Percentiles rank a stretch among this genome's conserved stretches.
Evolutionary conservation across 2,797 vertebrate genomes (phyloP).

Genomic region (Mus spretus): DNA sequence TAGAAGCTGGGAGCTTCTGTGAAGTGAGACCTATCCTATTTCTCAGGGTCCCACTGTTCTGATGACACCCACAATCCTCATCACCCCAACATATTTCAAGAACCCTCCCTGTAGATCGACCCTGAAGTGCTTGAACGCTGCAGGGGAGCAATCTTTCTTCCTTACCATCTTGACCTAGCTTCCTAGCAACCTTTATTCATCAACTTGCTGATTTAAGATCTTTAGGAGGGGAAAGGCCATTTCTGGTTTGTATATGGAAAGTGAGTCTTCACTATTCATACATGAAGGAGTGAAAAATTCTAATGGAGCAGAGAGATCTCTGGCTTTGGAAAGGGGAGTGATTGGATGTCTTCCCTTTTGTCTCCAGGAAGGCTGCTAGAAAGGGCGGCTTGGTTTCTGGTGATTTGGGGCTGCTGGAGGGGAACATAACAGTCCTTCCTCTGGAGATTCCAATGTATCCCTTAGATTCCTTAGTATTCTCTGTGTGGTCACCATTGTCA

Average conservation of each 20-base stretch:
- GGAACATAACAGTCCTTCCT: not conserved
- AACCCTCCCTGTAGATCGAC: not conserved
- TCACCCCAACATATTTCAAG: not conserved
- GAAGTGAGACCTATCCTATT: not conserved
- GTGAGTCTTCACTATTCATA: not conserved
- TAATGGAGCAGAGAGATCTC: not conserved
- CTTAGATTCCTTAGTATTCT: not conserved
- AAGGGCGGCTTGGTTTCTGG: not conserved
- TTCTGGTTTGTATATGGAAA: not conserved
- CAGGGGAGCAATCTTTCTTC: not conserved
- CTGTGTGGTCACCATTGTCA: not conserved
- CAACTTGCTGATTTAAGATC: not conserved
- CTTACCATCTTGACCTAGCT: not conserved
- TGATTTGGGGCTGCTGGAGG: not conserved
- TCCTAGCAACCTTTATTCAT: not conserved
- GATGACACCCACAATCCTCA: not conserved
- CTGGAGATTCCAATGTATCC: not conserved
- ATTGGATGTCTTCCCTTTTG: not conserved
- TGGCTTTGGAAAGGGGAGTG: not conserved
- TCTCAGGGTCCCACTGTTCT: not conserved
- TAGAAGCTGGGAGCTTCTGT: not conserved
- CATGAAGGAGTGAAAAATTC: not conserved
- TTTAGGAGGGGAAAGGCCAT: not conserved
- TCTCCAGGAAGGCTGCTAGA: not conserved
- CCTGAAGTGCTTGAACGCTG: not conserved